phyloP scores from a whole-genome alignment of 2,797 vertebrate species.

The Argya squamiceps region DNA sequence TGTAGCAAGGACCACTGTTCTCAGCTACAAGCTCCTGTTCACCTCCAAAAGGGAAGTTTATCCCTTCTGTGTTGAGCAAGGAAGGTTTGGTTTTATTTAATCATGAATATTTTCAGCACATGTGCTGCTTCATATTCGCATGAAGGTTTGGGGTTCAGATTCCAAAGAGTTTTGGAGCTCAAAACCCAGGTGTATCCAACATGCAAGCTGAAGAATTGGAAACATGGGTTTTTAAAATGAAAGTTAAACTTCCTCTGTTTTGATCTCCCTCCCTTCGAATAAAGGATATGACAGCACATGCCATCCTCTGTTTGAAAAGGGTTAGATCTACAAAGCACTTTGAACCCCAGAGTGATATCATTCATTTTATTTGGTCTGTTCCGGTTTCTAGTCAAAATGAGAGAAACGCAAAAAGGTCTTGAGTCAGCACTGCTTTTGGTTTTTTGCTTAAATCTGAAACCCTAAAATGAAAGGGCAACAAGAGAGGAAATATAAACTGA shows the following conservation, averaged over 20 bases:
- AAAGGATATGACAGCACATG: not conserved
- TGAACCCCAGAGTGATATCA: not conserved
- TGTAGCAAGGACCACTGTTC: not conserved
- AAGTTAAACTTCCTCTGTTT: not conserved
- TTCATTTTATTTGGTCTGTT: not conserved
- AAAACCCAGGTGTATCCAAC: not conserved
- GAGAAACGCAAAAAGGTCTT: not conserved
- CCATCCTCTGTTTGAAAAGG: not conserved
- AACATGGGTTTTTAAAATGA: not conserved
- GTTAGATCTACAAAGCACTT: not conserved
- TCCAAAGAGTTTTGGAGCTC: not conserved
- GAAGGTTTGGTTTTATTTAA: not conserved
- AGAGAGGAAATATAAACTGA: conserved; percentile 25
- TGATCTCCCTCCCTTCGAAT: not conserved
- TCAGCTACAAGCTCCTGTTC: not conserved
- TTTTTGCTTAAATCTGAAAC: not conserved
- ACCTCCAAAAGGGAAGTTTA: not conserved
- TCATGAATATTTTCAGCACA: not conserved
- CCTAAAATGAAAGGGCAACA: not conserved
- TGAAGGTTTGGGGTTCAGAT: not conserved
- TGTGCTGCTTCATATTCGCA: not conserved
- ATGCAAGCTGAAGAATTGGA: not conserved
- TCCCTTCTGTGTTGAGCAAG: not conserved
- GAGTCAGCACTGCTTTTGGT: not conserved
- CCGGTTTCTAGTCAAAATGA: not conserved